Conservation (phyloP, 2,888 invertebrate genomes). For the Octonoba sinensis region DNA sequence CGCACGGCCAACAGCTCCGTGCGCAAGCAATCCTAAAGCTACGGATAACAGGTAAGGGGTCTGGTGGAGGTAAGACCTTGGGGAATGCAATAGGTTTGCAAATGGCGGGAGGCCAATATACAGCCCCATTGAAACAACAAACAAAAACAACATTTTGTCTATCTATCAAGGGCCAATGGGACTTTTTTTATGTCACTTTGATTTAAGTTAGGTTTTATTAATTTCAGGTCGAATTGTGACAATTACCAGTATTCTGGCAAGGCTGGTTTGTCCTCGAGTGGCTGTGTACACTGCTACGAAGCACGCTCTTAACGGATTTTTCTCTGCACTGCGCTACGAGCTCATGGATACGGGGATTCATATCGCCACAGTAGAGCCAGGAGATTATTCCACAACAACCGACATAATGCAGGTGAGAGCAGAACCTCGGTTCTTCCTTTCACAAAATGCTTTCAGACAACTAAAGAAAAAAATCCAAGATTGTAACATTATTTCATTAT, state of each 20-base stretch:
- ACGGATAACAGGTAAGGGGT: too few species aligned
- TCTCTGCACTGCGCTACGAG: conserved; percentile 28
- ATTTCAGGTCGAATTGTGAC: conserved; percentile 52
- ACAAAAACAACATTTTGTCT: too few species aligned
- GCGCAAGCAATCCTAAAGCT: too few species aligned
- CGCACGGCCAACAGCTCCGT: too few species aligned
- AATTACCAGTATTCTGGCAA: conserved; percentile 42
- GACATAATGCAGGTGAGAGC: conserved; percentile 57
- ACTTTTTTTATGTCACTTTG: too few species aligned
- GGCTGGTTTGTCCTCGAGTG: conserved; percentile 15
- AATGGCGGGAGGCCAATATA: too few species aligned
- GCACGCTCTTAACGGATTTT: conserved; percentile 52
- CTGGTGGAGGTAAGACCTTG: too few species aligned
- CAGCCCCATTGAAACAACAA: too few species aligned
- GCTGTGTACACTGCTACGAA: conserved; percentile 51
- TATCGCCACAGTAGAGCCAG: conserved; percentile 37
- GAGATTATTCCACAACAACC: conserved; percentile 34
- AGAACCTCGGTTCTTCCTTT: not conserved
- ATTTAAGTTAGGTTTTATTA: too few species aligned
- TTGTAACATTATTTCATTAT: not conserved
- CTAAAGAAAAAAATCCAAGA: not conserved
- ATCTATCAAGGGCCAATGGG: too few species aligned
- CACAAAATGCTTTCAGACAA: not conserved
- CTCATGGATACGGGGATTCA: conserved; percentile 17
- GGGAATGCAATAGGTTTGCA: too few species aligned